Evolutionary conservation across 2,888 invertebrate genomes (phyloP), one percentile per base, ranked within the genome.

Genomic region (Stegana nigrithorax): DNA sequence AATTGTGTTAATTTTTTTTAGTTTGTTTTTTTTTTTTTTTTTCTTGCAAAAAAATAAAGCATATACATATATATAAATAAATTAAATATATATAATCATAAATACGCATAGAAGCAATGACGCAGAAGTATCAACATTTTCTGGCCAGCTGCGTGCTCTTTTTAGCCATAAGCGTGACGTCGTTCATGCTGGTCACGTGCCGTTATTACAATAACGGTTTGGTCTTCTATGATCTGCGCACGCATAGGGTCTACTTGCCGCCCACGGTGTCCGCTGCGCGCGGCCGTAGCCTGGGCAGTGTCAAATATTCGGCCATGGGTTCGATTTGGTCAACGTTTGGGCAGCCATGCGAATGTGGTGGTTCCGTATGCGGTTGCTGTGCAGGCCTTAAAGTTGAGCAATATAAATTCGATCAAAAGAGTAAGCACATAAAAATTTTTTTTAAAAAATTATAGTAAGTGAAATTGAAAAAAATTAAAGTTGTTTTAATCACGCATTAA

Each of bases 381-480:
- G 89, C 90, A 2, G 92, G 93, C n/a, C 87, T 93, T 68, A 89
- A 91, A 70, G 87, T 93, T 63, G 87, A 89, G 62, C 86, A 89
- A 36, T 88, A 92, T 64, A 90, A 89, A 67, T 84, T 83, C 53
- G 76, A 84, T 71, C 81, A 84, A 62, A 84, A 83, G 73, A 78
- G 83, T 83, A 74, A 64, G 81, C 73, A 4, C 2, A 0, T 42
- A 25, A 12, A 51, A 8, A 19, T 26, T 14, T 14, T 19, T 17
- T 8, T 1, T 23, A 25, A n/a, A n/a, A 44, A 8, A 44, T 44
- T n/a, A n/a, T 14, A 44, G 10, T n/a, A 25, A 50, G 23, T 21
- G 23, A 50, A n/a, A 50, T 44, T 44, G 7, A 44, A 44, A 44
- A 5, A 14, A 44, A 21, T 32, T n/a, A 10, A 21, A 56, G 3